These are phyloP conservation scores for Spermophilus dauricus DNA, from an alignment of 2,113 vertebrate species.

Conservation along the genomic window DNA sequence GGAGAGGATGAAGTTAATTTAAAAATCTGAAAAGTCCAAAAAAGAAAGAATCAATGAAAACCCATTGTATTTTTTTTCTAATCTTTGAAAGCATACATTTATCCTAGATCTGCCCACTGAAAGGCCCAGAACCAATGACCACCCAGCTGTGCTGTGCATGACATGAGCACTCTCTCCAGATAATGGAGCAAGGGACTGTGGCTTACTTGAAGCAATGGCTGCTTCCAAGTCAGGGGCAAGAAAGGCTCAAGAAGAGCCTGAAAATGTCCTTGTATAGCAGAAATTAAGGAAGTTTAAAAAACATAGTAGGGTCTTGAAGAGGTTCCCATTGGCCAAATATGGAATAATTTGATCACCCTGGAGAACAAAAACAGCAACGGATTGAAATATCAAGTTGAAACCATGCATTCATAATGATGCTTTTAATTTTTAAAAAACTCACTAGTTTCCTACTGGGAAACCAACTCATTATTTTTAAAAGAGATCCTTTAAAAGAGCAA, in stretches of 20 bases:
- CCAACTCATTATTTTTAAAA: background rate
- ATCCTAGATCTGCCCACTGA: background rate
- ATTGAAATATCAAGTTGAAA: background rate
- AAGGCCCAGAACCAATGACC: background rate
- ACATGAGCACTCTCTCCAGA: background rate
- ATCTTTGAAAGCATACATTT: background rate
- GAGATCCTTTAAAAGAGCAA: background rate
- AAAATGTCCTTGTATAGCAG: background rate
- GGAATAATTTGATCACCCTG: background rate
- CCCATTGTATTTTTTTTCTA: background rate
- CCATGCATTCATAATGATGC: background rate
- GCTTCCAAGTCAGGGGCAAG: background rate
- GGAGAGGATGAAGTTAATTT: background rate
- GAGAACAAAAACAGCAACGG: background rate
- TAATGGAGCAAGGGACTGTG: background rate
- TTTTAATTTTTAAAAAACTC: background rate
- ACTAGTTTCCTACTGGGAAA: background rate
- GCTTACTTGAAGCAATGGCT: background rate
- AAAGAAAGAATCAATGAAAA: background rate
- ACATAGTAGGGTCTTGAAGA: background rate
- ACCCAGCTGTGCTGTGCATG: background rate
- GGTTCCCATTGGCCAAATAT: background rate
- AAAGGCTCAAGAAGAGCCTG: background rate
- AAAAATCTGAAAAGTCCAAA: background rate
- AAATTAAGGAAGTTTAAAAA: constrained; percentile 1